Conservation (phyloP, 1,140 invertebrate genomes). For the Subanguina moxae region DNA sequence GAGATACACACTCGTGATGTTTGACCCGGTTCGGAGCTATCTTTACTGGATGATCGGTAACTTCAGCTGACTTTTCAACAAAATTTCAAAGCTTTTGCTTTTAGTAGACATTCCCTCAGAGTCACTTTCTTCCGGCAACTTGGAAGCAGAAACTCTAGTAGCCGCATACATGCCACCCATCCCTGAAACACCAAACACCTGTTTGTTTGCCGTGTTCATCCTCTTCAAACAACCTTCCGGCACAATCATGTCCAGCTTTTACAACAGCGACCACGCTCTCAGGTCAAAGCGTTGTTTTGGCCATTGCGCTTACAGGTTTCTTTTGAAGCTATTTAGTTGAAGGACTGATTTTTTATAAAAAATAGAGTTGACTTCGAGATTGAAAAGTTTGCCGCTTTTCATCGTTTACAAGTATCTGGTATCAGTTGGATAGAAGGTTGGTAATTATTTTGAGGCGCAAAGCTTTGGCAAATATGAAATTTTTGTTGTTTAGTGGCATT, state of each 20-base stretch:
- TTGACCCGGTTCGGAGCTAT: slow-evolving; percentile 41
- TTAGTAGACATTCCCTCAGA: slow-evolving; percentile 45
- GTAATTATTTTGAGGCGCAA: no score
- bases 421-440: slow-evolving; percentile 3
- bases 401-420: not conserved
- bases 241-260: slow-evolving; percentile 45
- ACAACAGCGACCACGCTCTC: slow-evolving; percentile 43
- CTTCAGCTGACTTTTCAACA: not conserved
- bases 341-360: not conserved
- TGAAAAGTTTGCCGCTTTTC: not conserved
- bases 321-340: slow-evolving; percentile 21
- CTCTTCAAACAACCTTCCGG: slow-evolving; percentile 44
- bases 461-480: no score
- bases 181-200: slow-evolving; percentile 28
- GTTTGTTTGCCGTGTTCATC: slow-evolving; percentile 42
- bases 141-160: slow-evolving; percentile 28
- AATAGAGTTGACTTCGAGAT: not conserved
- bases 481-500: no score
- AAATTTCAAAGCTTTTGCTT: not conserved
- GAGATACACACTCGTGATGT: slow-evolving; percentile 47
- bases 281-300: slow-evolving; percentile 36
- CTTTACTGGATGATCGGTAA: slow-evolving; percentile 47
- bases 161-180: slow-evolving; percentile 42
- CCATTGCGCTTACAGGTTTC: slow-evolving; percentile 41
- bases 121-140: slow-evolving; percentile 37